A percentile compares a stretch with the other conserved stretches of the same genome.
phyloP scores from a whole-genome alignment of 1,140 invertebrate species.

The Andrena cerasifolii region DNA sequence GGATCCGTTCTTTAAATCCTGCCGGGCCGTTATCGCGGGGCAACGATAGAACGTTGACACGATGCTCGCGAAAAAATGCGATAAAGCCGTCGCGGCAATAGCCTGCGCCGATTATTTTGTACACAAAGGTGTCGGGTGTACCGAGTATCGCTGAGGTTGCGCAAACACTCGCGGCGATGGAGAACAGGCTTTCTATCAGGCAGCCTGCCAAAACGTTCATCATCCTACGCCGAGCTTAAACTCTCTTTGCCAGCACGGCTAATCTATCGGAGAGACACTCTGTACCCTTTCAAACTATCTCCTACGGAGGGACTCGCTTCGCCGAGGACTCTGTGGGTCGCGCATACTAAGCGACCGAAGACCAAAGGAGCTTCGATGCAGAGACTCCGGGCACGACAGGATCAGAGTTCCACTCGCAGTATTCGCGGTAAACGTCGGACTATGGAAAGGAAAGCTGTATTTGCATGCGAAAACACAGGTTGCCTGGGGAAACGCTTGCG shows the following conservation, averaged over 20 bases:
- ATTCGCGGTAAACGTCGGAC: too few species aligned
- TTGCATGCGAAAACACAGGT: constrained; percentile 22
- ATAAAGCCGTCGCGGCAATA: not conserved
- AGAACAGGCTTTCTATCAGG: not conserved
- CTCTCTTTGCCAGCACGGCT: not conserved
- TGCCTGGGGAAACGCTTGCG: too few species aligned
- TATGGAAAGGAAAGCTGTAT: not conserved
- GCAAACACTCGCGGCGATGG: not conserved
- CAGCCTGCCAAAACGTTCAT: constrained; percentile 16
- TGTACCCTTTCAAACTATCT: too few species aligned
- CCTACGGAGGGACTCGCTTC: too few species aligned
- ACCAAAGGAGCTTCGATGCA: too few species aligned
- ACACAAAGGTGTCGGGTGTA: constrained; percentile 4
- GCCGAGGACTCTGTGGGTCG: too few species aligned
- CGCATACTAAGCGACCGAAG: too few species aligned
- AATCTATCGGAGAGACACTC: not conserved
- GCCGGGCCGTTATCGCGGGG: not conserved
- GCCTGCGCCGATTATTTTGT: not conserved
- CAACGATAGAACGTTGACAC: not conserved
- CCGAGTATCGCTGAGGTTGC: not conserved
- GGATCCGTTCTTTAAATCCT: not conserved
- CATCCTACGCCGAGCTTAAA: not conserved
- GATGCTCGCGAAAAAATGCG: not conserved
- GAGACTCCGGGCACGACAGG: too few species aligned
- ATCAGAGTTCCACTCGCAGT: too few species aligned